Conservation (phyloP, 2,888 invertebrate species). For the Mythimna pallens region DNA sequence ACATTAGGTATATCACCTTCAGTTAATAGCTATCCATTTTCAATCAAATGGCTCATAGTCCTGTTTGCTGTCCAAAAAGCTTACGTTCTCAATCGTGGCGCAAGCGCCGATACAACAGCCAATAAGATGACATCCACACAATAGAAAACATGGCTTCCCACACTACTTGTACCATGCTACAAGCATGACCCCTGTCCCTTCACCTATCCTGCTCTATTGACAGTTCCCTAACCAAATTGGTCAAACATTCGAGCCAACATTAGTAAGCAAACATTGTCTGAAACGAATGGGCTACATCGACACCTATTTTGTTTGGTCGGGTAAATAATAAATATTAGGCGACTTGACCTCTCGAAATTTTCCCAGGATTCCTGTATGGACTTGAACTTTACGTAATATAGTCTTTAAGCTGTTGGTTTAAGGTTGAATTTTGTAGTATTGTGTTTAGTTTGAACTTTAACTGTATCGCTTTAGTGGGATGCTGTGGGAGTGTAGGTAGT, state of each 20-base stretch:
- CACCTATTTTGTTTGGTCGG: conserved; percentile 81
- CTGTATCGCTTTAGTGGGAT: conserved; percentile 38
- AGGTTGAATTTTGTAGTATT: conserved; percentile 26
- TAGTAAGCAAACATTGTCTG: conserved; percentile 70
- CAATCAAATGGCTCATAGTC: conserved; percentile 1
- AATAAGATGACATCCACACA: conserved; percentile 42
- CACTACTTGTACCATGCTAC: conserved; percentile 50
- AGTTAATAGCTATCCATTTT: not conserved
- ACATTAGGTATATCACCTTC: too few species aligned
- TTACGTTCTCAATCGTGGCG: conserved; percentile 10
- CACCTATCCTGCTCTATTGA: conserved; percentile 75
- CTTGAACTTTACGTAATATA: not conserved
- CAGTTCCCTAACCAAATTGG: conserved; percentile 76
- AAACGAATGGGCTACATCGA: conserved; percentile 79
- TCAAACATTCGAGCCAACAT: conserved; percentile 71
- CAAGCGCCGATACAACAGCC: conserved; percentile 37
- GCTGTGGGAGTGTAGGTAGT: conserved; percentile 13
- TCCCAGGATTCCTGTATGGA: conserved; percentile 76
- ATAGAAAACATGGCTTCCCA: conserved; percentile 58
- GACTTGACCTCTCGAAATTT: conserved; percentile 78
- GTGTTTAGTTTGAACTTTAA: conserved; percentile 43
- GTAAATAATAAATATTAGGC: conserved; percentile 75
- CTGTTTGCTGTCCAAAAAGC: conserved; percentile 47
- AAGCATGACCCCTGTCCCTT: conserved; percentile 74
- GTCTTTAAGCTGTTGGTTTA: conserved; percentile 15